Evolutionary conservation across 2,113 vertebrate species (phyloP).

Genomic region (Tychaedon coryphoeus): DNA sequence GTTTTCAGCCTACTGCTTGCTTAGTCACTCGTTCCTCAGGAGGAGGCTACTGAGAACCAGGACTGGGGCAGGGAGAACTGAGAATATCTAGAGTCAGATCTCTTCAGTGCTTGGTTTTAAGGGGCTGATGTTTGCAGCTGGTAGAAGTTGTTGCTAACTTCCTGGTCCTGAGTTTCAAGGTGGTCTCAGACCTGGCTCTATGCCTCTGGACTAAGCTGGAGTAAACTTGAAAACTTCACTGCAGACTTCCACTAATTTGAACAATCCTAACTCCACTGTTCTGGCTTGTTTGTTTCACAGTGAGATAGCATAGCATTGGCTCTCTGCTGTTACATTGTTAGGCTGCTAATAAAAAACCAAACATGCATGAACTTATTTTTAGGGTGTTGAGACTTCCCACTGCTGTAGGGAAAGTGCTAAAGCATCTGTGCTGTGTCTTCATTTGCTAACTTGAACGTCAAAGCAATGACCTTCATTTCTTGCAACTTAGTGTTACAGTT

Average conservation of each 20-base stretch:
- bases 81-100: background rate
- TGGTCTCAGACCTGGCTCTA: background rate
- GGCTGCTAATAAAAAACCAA: background rate
- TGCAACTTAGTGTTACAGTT: background rate
- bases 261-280: background rate
- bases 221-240: background rate
- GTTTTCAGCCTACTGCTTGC: constrained; percentile 15
- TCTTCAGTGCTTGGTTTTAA: background rate
- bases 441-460: background rate
- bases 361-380: background rate
- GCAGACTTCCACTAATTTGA: background rate
- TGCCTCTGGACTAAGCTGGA: background rate
- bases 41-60: background rate
- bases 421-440: background rate
- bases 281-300: background rate
- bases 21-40: background rate
- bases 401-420: background rate
- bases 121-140: background rate
- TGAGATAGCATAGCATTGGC: background rate
- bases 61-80: background rate
- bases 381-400: background rate
- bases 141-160: background rate
- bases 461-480: constrained; percentile 9
- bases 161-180: background rate
- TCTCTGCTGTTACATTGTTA: background rate